Evolutionary conservation across 2,888 invertebrate species (phyloP).

Genomic region (Cantharis nigra): DNA sequence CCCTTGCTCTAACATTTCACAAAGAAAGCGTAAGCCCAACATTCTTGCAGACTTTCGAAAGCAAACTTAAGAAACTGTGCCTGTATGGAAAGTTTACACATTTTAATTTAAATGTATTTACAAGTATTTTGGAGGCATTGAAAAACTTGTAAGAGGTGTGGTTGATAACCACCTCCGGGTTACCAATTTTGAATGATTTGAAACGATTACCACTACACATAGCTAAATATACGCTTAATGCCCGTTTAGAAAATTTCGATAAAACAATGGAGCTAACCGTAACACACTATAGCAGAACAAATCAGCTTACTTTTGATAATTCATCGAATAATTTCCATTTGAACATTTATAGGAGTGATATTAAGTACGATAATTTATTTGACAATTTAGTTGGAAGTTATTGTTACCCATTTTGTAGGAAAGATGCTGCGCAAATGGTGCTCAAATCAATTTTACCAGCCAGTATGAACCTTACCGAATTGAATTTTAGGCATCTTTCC

Average conservation of each 20-base stretch:
- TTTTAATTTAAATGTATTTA: not conserved
- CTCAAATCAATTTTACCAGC: not conserved
- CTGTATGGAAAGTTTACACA: not conserved
- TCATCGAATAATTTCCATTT: not conserved
- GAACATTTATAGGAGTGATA: not conserved
- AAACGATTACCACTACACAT: not conserved
- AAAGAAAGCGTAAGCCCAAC: not conserved
- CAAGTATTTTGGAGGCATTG: not conserved
- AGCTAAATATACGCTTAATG: not conserved
- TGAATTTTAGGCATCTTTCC: not conserved
- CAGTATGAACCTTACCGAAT: not conserved
- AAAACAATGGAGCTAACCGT: not conserved
- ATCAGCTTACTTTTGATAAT: not conserved
- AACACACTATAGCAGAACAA: not conserved
- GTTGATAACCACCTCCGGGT: not conserved
- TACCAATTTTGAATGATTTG: too few relatives aligned
- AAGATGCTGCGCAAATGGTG: slow-evolving; percentile 3
- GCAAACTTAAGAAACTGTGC: not conserved
- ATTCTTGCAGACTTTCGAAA: not conserved
- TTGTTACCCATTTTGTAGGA: not conserved
- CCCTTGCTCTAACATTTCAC: not conserved
- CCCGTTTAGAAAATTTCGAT: not conserved
- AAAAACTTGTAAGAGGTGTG: slow-evolving; percentile 1
- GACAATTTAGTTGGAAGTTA: not conserved
- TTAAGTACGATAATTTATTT: not conserved